Base-by-base conservation (phyloP, 2,888 invertebrate species). In the Diarsia mendica region DNA sequence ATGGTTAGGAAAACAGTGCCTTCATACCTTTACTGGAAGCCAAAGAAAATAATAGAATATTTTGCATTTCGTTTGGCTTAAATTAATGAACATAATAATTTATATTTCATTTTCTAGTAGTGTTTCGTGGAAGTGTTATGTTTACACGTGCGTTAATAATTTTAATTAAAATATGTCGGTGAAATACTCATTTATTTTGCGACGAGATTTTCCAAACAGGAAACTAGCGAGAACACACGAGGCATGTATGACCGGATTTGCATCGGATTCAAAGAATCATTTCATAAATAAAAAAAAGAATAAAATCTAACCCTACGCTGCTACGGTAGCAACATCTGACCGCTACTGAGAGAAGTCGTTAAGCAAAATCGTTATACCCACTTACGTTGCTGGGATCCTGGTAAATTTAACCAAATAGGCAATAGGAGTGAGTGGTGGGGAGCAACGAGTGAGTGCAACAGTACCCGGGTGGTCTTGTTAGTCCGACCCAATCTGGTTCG, bases 371-470 rank as follows among this genome's bases (percentile, higher is more conserved):
- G 85, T 87, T 87, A 86, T 86, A 84, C 83, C 82, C 86, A 83
- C 87, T 88, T 85, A 88, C 82, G 82, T 83, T 86, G 79, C 88
- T 89, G 87, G 90, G 90, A 89, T 90, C 87, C 90, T 92, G 91
- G 91, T 93, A 93, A 93, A 94, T 93, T 93, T 92, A 92, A 91
- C 92, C 93, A 94, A 94, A 94, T 94, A 92, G 93, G 91, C 92
- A 91, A 93, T 91, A 91, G 90, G 87, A 90, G 91, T 89, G 91
- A 91, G 91, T 91, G 90, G 90, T 88, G 88, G 89, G 88, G 87
- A 91, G 90, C 90, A 89, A 85, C 91, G 90, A 90, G 86, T 85
- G 87, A 89, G 91, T 90, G 93, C 93, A 93, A 91, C 91, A 89
- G 92, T 90, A 92, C 91, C 91, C 87, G 89, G 85, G 85, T 84